phyloP scores from a whole-genome alignment of 2,113 vertebrate genomes.

The Cichladusa arquata region DNA sequence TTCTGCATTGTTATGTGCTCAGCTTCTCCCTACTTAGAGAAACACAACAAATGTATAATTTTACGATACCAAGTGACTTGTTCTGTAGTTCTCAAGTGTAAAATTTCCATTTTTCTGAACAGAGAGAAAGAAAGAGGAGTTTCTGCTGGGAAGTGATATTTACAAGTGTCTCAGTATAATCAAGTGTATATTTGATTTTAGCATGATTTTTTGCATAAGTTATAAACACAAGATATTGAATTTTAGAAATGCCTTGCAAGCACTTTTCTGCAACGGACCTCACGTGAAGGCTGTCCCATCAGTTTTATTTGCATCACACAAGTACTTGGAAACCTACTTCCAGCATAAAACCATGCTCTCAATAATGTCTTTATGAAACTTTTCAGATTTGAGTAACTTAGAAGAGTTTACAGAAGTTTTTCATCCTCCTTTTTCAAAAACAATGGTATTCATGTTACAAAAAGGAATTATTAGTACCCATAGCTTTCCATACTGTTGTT shows the following conservation, averaged over 20 bases:
- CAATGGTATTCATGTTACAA: neutral
- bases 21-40: neutral
- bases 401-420: neutral
- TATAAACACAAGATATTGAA: neutral
- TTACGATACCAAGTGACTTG: neutral
- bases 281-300: neutral
- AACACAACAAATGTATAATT: neutral
- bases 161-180: neutral
- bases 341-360: neutral
- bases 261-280: neutral
- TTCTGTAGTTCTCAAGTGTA: neutral
- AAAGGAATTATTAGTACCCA: neutral
- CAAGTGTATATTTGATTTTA: neutral
- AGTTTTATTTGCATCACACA: fast-evolving
- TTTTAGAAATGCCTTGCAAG: neutral
- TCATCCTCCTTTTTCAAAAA: neutral
- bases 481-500: neutral
- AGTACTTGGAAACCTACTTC: neutral
- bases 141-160: neutral
- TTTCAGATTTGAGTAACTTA: neutral
- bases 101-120: neutral
- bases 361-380: neutral
- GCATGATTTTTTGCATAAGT: neutral
- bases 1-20: neutral
- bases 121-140: neutral